A percentile compares a stretch with the other conserved stretches of the same genome.
Evolutionary conservation across 2,888 invertebrate genomes (phyloP).

Genomic region (Drosophila setosimentum): DNA sequence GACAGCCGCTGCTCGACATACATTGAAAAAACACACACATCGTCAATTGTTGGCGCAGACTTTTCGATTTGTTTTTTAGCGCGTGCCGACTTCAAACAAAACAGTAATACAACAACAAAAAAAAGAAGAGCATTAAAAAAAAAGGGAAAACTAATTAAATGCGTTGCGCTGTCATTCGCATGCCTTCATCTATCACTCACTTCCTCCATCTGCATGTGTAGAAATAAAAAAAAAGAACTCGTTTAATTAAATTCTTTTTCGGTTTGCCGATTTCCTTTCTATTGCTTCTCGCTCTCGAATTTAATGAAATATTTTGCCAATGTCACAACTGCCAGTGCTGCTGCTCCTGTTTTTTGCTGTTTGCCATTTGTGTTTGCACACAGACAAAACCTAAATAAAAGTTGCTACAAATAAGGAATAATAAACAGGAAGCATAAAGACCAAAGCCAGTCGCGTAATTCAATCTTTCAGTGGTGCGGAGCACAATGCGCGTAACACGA

Average conservation of each 20-base stretch:
- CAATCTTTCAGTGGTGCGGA: slow-evolving; percentile 60
- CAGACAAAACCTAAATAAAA: slow-evolving; percentile 48
- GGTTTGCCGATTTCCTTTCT: slow-evolving; percentile 67
- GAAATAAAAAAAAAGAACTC: slow-evolving; percentile 44
- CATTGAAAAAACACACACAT: slow-evolving; percentile 32
- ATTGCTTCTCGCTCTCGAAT: slow-evolving; percentile 46
- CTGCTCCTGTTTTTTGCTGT: slow-evolving; percentile 14
- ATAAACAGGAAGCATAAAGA: slow-evolving; percentile 25
- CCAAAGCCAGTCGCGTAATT: slow-evolving; percentile 64
- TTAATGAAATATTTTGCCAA: slow-evolving; percentile 75
- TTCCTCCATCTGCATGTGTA: neutral
- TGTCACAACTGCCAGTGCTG: slow-evolving; percentile 23
- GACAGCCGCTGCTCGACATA: slow-evolving; percentile 62
- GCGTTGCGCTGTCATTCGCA: slow-evolving; percentile 67
- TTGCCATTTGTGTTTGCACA: slow-evolving; percentile 41
- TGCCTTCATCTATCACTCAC: slow-evolving; percentile 4
- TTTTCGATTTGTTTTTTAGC: slow-evolving; percentile 70
- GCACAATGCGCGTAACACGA: slow-evolving; percentile 59
- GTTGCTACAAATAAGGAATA: slow-evolving; percentile 17
- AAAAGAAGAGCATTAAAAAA: slow-evolving; percentile 18
- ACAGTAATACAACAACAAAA: slow-evolving; percentile 1
- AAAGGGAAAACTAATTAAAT: slow-evolving; percentile 69
- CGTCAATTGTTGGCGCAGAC: slow-evolving; percentile 68
- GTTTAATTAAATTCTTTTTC: slow-evolving; percentile 78
- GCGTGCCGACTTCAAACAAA: slow-evolving; percentile 13